Evolutionary conservation across 2,888 invertebrate genomes (phyloP).

Genomic region (Ditula angustiorana): DNA sequence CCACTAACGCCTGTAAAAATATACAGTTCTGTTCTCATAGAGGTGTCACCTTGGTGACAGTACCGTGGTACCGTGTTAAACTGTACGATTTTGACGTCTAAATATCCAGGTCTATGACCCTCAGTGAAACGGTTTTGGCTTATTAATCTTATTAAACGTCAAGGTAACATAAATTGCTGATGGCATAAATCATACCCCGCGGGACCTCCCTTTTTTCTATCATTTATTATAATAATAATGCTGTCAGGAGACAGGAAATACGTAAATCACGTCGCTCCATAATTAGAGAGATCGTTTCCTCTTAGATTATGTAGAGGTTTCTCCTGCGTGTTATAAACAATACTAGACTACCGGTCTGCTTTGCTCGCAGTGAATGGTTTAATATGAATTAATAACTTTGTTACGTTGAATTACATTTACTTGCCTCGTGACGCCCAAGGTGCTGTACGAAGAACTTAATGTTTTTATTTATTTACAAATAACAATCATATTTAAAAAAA

Average conservation of each 20-base stretch:
- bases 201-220: constrained; percentile 30
- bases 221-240: constrained; percentile 38
- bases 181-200: constrained; percentile 14
- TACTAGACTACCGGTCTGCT: neutral
- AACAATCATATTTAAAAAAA: no score
- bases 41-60: no score
- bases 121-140: neutral
- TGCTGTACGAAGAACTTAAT: no score
- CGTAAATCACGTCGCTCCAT: constrained; percentile 35
- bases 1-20: no score
- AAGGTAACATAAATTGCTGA: constrained; percentile 22
- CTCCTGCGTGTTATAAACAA: neutral
- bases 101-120: neutral
- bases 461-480: no score
- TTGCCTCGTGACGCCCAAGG: no score
- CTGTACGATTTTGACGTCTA: neutral
- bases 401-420: neutral
- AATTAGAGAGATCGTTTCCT: constrained; percentile 29
- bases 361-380: neutral
- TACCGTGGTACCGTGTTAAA: neutral
- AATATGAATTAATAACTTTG: neutral
- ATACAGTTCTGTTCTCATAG: no score
- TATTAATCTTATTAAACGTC: neutral
- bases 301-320: neutral
- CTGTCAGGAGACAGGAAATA: constrained; percentile 32